Evolutionary conservation across 2,888 invertebrate species (phyloP), one percentile per base, ranked within the genome.

Genomic region (Eurytoma adleriae): DNA sequence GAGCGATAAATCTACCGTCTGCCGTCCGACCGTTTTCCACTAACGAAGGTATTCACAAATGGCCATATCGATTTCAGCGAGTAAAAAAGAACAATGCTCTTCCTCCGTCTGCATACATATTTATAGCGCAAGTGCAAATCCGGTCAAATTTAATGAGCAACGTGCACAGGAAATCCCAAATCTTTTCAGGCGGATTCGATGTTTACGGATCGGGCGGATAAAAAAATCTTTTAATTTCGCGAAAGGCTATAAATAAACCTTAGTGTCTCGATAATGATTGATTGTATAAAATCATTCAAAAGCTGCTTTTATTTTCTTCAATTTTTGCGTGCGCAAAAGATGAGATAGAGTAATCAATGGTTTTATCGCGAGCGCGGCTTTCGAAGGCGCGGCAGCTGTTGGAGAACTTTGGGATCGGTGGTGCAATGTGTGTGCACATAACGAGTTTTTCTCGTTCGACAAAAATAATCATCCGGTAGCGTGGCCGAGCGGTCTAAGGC

Each of bases 401-500:
- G 40, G 40, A 40, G 40, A 40, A 40, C 4, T 40, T 40, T 40
- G 40, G 40, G 40, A 40, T 40, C 3, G 7, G 40, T 7, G 40
- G 40, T 40, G 40, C 40, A 40, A 3, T 40, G 7, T 40, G 20
- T 13, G 13, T 20, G 13, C 13, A 13, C 13, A 2, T 13, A 12
- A 59, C 24, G 13, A 59, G 59, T 59, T 24, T 13, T 59, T 59
- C 24, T 24, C 20, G 14, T 40, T 40, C 40, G 27, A 62, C 16
- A 62, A 62, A 30, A 62, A 27, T 16, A 30, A 40, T 40, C 62
- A 62, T 27, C 18, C 20, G 76, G 87, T 88, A 88, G 87, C 86
- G 86, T 88, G 88, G 87, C 88, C 90, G 90, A 90, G 90, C 89
- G 89, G 90, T 90, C 90, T 90, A 90, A 90, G 90, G 90, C 90